Evolutionary conservation across 2,113 vertebrate genomes (phyloP).

Genomic region (Trinectes maculatus): DNA sequence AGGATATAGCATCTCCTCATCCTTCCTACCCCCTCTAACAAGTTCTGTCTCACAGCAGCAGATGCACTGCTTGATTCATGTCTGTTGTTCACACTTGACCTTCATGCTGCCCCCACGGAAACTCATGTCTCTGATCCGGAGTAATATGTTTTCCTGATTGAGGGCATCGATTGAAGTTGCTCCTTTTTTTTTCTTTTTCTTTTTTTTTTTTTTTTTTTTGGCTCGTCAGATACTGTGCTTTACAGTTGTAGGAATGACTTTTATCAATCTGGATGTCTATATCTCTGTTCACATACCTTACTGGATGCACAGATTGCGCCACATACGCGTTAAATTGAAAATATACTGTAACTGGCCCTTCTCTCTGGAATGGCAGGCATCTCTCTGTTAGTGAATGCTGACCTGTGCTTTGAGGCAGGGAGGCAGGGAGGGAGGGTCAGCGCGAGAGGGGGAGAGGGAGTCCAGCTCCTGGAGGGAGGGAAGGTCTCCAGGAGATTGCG

Average conservation of each 20-base stretch:
- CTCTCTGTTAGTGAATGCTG: constrained; percentile 81
- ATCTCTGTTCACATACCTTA: constrained; percentile 4
- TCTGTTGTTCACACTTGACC: constrained; percentile 15
- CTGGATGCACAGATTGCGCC: constrained; percentile 1
- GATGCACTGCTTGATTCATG: background rate
- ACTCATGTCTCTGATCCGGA: background rate
- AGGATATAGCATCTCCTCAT: background rate
- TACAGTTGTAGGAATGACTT: background rate
- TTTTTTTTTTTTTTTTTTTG: constrained; percentile 27
- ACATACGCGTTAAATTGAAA: constrained; percentile 66
- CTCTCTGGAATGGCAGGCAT: constrained; percentile 94
- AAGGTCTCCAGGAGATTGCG: constrained; percentile 69
- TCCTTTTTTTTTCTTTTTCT: background rate
- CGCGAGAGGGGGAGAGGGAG: constrained; percentile 63
- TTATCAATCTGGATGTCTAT: background rate
- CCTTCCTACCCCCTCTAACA: background rate
- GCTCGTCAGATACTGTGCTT: constrained; percentile 2
- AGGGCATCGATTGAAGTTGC: constrained; percentile 23
- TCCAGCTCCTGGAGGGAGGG: constrained; percentile 73
- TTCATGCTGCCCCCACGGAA: constrained; percentile 14
- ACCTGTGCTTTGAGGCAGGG: constrained; percentile 79
- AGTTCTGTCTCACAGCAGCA: background rate
- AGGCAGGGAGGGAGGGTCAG: constrained; percentile 68
- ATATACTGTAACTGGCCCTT: constrained; percentile 75
- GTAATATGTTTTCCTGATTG: background rate